These are phyloP conservation scores for Linepithema humile DNA, from an alignment of 1,140 invertebrate species.

Conservation along the genomic window DNA sequence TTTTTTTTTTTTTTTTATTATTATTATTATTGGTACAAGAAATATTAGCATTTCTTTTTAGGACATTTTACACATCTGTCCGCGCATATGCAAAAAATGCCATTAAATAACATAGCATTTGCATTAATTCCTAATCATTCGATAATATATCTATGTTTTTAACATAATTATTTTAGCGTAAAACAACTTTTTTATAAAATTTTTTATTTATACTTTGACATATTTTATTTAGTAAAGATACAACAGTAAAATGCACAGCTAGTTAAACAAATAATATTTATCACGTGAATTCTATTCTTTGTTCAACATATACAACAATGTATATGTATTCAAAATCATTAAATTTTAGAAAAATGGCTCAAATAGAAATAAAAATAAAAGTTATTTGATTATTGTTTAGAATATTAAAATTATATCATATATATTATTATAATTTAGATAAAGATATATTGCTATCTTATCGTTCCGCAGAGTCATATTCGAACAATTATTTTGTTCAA, in stretches of 20 bases:
- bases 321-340: background rate
- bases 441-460: background rate
- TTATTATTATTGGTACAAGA: too few relatives aligned
- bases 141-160: background rate
- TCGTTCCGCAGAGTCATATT: background rate
- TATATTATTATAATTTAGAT: background rate
- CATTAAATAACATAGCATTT: background rate
- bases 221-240: conserved; percentile 3
- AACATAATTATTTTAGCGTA: background rate
- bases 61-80: background rate
- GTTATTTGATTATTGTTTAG: background rate
- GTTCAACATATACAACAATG: background rate
- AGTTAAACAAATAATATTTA: background rate
- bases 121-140: background rate
- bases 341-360: background rate
- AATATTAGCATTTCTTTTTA: conserved; percentile 1
- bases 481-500: background rate
- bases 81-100: background rate
- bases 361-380: background rate
- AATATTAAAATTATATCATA: background rate
- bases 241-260: background rate
- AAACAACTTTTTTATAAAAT: background rate
- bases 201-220: background rate
- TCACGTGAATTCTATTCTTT: background rate
- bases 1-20: too few relatives aligned